These are phyloP conservation scores for Pachycephus smyrnensis DNA, from an alignment of 2,888 invertebrate genomes.

Conservation along the genomic window DNA sequence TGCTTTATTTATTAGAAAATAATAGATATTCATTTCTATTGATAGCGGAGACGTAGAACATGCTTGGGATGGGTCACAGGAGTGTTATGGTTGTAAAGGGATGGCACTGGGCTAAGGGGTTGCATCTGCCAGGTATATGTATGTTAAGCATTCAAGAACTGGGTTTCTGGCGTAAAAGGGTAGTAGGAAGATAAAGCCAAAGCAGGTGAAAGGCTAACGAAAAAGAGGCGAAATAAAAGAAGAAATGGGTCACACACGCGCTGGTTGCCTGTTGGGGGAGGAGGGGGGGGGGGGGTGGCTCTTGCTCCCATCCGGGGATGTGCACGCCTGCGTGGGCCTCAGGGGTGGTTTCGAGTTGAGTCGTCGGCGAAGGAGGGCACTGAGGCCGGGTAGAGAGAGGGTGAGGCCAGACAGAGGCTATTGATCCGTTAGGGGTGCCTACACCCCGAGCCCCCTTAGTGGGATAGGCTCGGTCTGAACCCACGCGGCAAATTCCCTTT, in stretches of 20 bases:
- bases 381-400: slow-evolving; percentile 56
- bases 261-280: background rate
- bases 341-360: slow-evolving; percentile 50
- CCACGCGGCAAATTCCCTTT: slow-evolving; percentile 27
- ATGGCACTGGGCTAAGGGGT: background rate
- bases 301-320: background rate
- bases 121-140: slow-evolving; percentile 1
- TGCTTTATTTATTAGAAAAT: background rate
- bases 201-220: slow-evolving; percentile 49
- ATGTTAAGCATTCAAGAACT: slow-evolving; percentile 44
- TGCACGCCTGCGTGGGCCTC: slow-evolving; percentile 1
- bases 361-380: slow-evolving; percentile 60
- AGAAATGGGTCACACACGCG: slow-evolving; percentile 47
- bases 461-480: slow-evolving; percentile 62
- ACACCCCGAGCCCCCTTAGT: slow-evolving; percentile 55
- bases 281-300: background rate
- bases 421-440: slow-evolving; percentile 60
- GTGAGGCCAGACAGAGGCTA: slow-evolving; percentile 65
- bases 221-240: background rate
- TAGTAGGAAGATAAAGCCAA: slow-evolving; percentile 38
- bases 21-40: background rate
- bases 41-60: background rate
- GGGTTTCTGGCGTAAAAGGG: slow-evolving; percentile 51
- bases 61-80: background rate
- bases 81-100: background rate